Percentiles rank a stretch among this genome's conserved stretches.
Conservation (phyloP, 2,797 vertebrate species). For the Amniataba percoides region DNA sequence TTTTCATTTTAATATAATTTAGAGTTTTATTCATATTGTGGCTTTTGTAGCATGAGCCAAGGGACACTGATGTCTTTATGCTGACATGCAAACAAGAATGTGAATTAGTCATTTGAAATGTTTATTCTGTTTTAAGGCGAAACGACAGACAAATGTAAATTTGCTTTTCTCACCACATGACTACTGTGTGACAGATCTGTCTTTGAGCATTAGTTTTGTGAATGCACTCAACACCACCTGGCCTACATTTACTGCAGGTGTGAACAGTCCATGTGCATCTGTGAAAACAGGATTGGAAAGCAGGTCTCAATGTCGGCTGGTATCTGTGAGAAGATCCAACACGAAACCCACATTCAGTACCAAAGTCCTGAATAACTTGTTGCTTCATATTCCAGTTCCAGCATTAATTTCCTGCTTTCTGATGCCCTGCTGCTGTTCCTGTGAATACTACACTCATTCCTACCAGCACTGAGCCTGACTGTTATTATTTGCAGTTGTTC, state of each 20-base stretch:
- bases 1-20: background rate
- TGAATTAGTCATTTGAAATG: slow-evolving; percentile 1
- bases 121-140: background rate
- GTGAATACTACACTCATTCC: background rate
- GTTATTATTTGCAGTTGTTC: no score
- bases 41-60: background rate
- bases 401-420: background rate
- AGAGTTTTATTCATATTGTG: background rate
- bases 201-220: background rate
- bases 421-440: background rate
- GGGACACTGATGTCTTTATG: background rate
- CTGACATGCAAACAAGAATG: background rate
- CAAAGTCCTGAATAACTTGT: background rate
- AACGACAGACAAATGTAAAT: background rate
- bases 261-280: slow-evolving; percentile 9
- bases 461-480: no score
- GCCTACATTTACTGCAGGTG: slow-evolving; percentile 15
- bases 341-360: background rate
- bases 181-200: background rate
- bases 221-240: slow-evolving; percentile 30
- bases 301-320: background rate
- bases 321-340: background rate
- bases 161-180: background rate
- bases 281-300: slow-evolving; percentile 7
- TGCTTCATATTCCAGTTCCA: background rate